Evolutionary conservation across 92 coral and sea anemone genomes (phyloP), one percentile per base, ranked within the genome.

Genomic region (Scolanthus callimorphus): DNA sequence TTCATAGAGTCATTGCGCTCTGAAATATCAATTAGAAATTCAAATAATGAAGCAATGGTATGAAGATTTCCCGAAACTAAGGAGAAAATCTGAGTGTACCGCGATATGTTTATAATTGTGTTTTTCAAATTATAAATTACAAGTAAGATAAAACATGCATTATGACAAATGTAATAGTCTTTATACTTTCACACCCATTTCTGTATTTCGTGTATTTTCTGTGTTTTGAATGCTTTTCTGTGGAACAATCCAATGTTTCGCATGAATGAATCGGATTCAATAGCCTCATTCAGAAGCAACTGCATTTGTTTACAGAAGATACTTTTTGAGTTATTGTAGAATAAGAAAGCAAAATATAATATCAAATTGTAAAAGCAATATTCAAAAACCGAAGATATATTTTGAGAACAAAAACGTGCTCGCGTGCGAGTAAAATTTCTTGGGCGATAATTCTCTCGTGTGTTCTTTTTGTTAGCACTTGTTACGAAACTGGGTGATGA

Each of bases 381-480:
- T n/a, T n/a, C n/a, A n/a, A n/a, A n/a, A n/a, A n/a, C n/a, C n/a
- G 22, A 29, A 15, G 1, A 20, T 27, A 43, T 0, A 11, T 3
- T 9, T 53, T 11, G 59, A 20, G 15, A 11, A 53, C 31, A 9
- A 10, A 9, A 9, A 53, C 20, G 24, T n/a, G n/a, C n/a, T n/a
- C n/a, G 28, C 20, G 15, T 19, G 34, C 34, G 29, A 12, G 26
- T 12, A 44, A 26, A 0, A 10, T 27, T 15, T 0, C 9, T 26
- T 27, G 31, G 11, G 45, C 11, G 28, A 31, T 20, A 59, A 10
- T 47, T 48, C 31, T 53, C 0, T 25, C 4, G 20, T 13, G 17
- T n/a, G 38, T 23, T 15, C 39, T 46, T 53, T 54, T 53, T n/a
- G 57, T 64, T 57, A 53, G 56, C 80, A 46, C 64, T 47, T 63